Evolutionary conservation across 2,113 vertebrate genomes (phyloP).

Genomic region (Toxostoma redivivum): DNA sequence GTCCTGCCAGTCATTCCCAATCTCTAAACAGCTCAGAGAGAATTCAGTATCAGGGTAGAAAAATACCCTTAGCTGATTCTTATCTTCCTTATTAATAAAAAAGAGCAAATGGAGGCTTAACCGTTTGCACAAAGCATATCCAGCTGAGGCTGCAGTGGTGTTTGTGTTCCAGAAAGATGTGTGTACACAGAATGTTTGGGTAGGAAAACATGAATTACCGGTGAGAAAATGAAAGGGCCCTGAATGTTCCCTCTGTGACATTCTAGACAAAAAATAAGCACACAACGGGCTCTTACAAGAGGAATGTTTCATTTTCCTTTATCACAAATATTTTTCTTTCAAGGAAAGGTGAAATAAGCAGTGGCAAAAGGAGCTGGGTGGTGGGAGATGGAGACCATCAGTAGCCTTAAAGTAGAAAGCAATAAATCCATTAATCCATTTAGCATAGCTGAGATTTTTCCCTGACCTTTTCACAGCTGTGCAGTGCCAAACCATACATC

Average conservation of each 20-base stretch:
- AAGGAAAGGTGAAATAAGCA: neutral
- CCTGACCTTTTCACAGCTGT: neutral
- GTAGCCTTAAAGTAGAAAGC: neutral
- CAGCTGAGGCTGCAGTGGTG: neutral
- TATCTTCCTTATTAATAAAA: neutral
- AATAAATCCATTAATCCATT: neutral
- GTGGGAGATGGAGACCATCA: neutral
- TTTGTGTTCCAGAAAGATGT: neutral
- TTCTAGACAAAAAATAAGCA: neutral
- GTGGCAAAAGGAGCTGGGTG: neutral
- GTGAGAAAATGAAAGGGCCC: slow-evolving; percentile 12
- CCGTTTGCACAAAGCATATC: neutral
- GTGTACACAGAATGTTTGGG: neutral
- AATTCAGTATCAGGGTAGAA: neutral
- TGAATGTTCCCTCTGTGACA: neutral
- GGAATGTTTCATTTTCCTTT: neutral
- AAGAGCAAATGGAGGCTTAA: neutral
- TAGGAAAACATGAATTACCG: neutral
- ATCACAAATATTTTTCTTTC: slow-evolving; percentile 27
- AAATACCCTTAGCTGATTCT: neutral
- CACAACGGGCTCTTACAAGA: neutral
- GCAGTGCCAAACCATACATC: neutral
- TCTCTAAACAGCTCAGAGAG: neutral
- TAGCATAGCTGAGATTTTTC: neutral
- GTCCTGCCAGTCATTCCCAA: neutral